Conservation (phyloP, 2,113 vertebrate species). For the Formicarius rufipectus region DNA sequence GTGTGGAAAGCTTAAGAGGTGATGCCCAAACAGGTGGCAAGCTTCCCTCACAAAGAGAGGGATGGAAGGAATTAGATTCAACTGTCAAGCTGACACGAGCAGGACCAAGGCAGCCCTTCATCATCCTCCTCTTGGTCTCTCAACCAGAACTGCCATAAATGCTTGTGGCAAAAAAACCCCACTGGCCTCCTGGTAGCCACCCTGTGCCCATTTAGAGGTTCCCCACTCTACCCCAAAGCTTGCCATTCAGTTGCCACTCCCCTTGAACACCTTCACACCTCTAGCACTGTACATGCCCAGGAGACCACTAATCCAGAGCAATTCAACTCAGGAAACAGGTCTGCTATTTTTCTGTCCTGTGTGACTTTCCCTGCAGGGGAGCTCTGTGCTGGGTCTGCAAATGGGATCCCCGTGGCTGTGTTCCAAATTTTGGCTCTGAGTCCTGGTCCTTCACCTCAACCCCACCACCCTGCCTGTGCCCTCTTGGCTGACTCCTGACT, state of each 20-base stretch:
- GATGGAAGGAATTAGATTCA: not conserved
- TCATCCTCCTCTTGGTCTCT: not conserved
- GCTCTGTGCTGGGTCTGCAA: not conserved
- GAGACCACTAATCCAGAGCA: not conserved
- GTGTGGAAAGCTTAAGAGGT: not conserved
- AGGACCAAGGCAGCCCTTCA: not conserved
- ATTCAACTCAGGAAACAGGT: not conserved
- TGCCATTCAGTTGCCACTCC: not conserved
- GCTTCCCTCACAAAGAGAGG: not conserved
- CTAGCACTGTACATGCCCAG: not conserved
- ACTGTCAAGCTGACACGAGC: not conserved
- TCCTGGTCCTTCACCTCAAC: not conserved
- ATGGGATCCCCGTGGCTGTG: fast-evolving
- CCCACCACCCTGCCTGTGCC: not conserved
- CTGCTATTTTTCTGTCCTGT: not conserved
- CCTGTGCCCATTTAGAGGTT: not conserved
- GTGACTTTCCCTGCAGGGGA: fast-evolving
- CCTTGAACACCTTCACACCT: not conserved
- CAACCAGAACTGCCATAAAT: not conserved
- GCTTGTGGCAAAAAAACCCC: not conserved
- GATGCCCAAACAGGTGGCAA: not conserved
- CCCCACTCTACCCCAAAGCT: not conserved
- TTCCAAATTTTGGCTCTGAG: not conserved
- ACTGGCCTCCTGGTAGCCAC: not conserved
- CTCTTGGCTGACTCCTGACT: not conserved